phyloP scores from a whole-genome alignment of 1,140 invertebrate genomes.

The Eriocheir sinensis region DNA sequence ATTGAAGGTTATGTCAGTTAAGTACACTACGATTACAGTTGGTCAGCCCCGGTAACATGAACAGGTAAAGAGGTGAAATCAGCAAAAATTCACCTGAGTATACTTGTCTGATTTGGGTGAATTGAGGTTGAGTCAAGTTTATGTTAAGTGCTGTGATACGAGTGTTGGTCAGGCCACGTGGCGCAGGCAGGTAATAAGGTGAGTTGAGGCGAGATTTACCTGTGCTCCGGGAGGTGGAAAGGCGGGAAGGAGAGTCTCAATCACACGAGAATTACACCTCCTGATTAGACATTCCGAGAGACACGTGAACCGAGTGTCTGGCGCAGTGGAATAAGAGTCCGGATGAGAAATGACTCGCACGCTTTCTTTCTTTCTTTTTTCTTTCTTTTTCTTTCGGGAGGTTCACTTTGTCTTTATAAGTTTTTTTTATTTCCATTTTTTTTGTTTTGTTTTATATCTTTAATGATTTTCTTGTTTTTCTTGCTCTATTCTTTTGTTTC shows the following conservation, averaged over 20 bases:
- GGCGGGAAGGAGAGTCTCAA: background rate
- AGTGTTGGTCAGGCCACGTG: background rate
- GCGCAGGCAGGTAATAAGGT: background rate
- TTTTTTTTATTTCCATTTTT: too few species aligned
- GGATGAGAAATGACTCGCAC: background rate
- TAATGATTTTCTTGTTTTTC: too few species aligned
- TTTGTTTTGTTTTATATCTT: too few species aligned
- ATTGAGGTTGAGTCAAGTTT: background rate
- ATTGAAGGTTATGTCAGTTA: too few species aligned
- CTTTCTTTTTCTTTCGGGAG: constrained; percentile 24
- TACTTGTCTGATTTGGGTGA: background rate
- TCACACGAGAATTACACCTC: constrained; percentile 3
- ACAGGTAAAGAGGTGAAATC: too few species aligned
- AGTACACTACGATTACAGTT: too few species aligned
- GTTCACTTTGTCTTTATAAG: too few species aligned
- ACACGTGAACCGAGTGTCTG: background rate
- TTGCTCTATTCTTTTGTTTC: too few species aligned
- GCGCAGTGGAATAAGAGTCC: background rate
- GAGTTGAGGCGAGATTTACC: background rate
- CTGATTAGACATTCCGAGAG: background rate
- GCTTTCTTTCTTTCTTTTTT: background rate
- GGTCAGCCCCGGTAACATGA: too few species aligned
- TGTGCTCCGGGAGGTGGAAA: background rate
- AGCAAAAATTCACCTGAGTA: too few species aligned
- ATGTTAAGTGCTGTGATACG: too few species aligned